These are phyloP conservation scores for Pristionchus mayeri DNA, from an alignment of 2,888 invertebrate species.

Conservation along the genomic window DNA sequence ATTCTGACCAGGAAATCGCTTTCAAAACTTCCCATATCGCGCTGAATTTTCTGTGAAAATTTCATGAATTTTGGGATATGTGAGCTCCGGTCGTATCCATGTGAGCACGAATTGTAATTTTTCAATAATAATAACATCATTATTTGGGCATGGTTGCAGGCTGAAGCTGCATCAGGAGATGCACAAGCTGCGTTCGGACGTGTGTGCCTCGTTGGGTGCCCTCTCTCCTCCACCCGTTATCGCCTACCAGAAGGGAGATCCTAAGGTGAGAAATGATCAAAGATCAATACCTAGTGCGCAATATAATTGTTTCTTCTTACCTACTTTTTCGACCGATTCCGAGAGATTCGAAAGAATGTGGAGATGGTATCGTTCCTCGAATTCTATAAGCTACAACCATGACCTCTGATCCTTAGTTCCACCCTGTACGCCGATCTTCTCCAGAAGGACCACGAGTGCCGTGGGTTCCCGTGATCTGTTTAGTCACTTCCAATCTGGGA, in stretches of 20 bases:
- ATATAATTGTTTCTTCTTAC: too few relatives aligned
- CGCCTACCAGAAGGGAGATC: neutral
- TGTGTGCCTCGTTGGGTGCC: constrained; percentile 47
- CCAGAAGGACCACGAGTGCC: neutral
- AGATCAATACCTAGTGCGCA: too few relatives aligned
- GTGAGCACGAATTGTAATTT: too few relatives aligned
- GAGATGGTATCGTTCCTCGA: too few relatives aligned
- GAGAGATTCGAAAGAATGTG: neutral
- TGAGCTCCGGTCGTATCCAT: too few relatives aligned
- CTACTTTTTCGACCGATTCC: too few relatives aligned
- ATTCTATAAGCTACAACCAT: neutral
- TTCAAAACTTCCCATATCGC: too few relatives aligned
- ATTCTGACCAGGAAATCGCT: too few relatives aligned
- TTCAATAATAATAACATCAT: too few relatives aligned
- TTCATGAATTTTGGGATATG: too few relatives aligned
- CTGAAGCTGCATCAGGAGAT: constrained; percentile 46
- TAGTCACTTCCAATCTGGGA: neutral
- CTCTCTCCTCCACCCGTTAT: constrained; percentile 4
- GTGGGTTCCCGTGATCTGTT: neutral
- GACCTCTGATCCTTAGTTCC: neutral
- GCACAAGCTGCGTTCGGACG: constrained; percentile 50
- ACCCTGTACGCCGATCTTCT: neutral
- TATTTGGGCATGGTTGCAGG: too few relatives aligned
- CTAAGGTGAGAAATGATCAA: neutral
- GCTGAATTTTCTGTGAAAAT: too few relatives aligned